Evolutionary conservation across 1,140 invertebrate genomes (phyloP).

Genomic region (Fopius arisanus): DNA sequence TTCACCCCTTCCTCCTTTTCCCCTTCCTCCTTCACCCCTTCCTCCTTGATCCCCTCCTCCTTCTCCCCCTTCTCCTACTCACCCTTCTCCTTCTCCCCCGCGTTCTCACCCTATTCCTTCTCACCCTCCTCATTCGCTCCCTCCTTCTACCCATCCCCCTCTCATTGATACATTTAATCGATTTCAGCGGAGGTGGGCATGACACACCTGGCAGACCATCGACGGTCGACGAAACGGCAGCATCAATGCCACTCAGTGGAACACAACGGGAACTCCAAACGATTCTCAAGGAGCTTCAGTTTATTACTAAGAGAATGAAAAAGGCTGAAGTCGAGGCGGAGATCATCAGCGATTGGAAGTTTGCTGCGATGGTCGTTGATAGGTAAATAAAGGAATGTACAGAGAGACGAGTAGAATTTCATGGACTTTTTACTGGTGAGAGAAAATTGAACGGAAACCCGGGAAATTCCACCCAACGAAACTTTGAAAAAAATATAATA

Average conservation of each 20-base stretch:
- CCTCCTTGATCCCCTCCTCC: background rate
- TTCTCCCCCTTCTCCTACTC: too few species aligned
- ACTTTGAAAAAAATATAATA: too few species aligned
- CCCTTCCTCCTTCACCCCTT: too few species aligned
- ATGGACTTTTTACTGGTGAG: background rate
- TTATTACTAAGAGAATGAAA: constrained; percentile 90
- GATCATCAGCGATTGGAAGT: constrained; percentile 97
- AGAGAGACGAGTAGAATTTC: background rate
- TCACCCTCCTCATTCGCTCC: too few species aligned
- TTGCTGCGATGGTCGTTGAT: constrained; percentile 99
- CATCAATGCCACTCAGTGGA: constrained; percentile 64
- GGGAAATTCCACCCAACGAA: too few species aligned
- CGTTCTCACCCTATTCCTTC: too few species aligned
- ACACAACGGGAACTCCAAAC: constrained; percentile 77
- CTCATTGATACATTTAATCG: constrained; percentile 24
- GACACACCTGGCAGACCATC: constrained; percentile 62
- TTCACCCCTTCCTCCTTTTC: too few species aligned
- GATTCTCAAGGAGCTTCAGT: constrained; percentile 91
- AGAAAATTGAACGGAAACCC: too few species aligned
- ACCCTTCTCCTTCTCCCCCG: too few species aligned
- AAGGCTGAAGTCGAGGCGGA: constrained; percentile 91
- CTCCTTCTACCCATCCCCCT: background rate
- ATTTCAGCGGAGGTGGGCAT: constrained; percentile 66
- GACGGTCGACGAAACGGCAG: constrained; percentile 67
- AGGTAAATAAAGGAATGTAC: constrained; percentile 61